Conservation (phyloP, 2,113 vertebrate genomes). For the Struthio camelus region DNA sequence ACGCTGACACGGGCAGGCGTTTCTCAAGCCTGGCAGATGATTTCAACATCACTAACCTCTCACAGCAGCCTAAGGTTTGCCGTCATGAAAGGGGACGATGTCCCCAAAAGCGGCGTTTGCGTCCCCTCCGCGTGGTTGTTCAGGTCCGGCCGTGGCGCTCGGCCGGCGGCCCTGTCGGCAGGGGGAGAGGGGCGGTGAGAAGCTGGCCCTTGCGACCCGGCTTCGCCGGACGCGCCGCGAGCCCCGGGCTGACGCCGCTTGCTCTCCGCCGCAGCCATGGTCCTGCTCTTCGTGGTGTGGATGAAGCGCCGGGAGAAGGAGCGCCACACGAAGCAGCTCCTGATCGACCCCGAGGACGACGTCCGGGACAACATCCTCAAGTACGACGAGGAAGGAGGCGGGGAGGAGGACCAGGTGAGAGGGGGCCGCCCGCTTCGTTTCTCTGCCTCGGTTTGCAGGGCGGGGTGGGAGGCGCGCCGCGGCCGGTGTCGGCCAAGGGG, state of each 20-base stretch:
- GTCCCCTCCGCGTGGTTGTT: not conserved
- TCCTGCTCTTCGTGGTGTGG: conserved; percentile 92
- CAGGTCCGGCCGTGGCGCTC: not conserved
- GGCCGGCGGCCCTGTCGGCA: not conserved
- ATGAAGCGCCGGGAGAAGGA: conserved; percentile 93
- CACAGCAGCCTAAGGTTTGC: too few species aligned
- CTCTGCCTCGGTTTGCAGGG: too few species aligned
- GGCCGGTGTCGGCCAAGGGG: not conserved
- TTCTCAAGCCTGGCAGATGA: not conserved
- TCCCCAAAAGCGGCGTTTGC: not conserved
- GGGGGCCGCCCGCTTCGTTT: not conserved
- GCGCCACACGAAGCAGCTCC: conserved; percentile 92
- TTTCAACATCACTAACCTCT: not conserved
- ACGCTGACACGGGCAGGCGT: not conserved
- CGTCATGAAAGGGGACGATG: not conserved
- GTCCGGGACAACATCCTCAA: conserved; percentile 97
- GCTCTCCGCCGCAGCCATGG: conserved; percentile 80
- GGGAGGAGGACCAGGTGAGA: conserved; percentile 95
- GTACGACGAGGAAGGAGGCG: conserved; percentile 94
- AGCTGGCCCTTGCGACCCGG: not conserved
- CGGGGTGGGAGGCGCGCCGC: too few species aligned
- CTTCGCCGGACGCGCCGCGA: too few species aligned
- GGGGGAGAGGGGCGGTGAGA: not conserved
- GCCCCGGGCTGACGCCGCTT: not conserved
- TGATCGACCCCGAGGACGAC: conserved; percentile 95